These are phyloP conservation scores for Tachysurus vachellii DNA, from an alignment of 2,113 vertebrate genomes.

Conservation along the genomic window DNA sequence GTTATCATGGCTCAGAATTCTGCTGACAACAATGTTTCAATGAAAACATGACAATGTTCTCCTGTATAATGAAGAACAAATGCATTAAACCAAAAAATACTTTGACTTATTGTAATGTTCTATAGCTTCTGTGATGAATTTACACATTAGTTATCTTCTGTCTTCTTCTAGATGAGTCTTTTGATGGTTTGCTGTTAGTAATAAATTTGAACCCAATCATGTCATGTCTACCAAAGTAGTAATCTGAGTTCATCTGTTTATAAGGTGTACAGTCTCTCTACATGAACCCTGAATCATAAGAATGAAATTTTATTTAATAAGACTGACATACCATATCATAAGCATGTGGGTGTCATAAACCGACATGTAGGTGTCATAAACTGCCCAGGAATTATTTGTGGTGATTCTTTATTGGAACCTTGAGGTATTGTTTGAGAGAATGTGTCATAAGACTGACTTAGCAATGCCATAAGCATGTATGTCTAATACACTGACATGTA, in stretches of 20 bases:
- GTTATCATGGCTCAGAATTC: slow-evolving; percentile 15
- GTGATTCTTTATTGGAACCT: not conserved
- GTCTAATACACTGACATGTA: no score
- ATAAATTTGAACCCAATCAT: not conserved
- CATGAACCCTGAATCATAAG: not conserved
- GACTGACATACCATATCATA: not conserved
- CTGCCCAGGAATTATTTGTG: not conserved
- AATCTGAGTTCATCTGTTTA: not conserved
- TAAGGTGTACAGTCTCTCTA: no score
- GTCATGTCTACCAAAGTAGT: not conserved
- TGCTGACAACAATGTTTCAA: slow-evolving; percentile 16
- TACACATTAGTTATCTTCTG: not conserved
- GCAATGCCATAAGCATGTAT: not conserved
- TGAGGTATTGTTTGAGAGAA: not conserved
- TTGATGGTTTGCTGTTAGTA: not conserved
- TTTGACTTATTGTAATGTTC: not conserved
- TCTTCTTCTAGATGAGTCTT: not conserved
- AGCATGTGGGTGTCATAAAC: no score
- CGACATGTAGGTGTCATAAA: not conserved
- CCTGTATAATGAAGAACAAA: not conserved
- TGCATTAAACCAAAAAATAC: not conserved
- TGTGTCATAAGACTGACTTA: not conserved
- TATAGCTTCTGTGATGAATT: not conserved
- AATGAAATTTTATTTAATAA: not conserved
- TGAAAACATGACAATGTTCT: not conserved